phyloP scores from a whole-genome alignment of 2,797 vertebrate species.

The Myotis daubentonii region DNA sequence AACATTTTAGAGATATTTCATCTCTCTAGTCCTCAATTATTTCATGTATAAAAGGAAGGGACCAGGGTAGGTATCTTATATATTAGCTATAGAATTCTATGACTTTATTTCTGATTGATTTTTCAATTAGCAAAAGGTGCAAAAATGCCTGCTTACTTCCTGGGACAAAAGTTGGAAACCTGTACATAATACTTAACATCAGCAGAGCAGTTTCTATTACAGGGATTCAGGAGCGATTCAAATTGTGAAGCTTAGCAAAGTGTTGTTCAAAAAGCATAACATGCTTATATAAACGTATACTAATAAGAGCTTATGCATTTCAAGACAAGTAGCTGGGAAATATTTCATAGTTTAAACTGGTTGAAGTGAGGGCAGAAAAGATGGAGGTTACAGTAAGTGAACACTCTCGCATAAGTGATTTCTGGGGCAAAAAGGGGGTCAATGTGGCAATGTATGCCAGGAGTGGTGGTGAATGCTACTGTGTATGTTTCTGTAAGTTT shows the following conservation, averaged over 20 bases:
- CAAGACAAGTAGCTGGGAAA: not conserved
- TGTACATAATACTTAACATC: not conserved
- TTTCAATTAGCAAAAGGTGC: not conserved
- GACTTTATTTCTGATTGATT: slow-evolving; percentile 17
- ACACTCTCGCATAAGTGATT: not conserved
- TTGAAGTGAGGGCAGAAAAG: not conserved
- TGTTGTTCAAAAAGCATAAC: not conserved
- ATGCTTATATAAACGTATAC: not conserved
- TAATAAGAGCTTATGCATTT: not conserved
- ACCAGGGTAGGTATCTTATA: not conserved
- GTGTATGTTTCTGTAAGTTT: not conserved
- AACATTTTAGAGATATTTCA: slow-evolving; percentile 31
- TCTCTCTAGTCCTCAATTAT: not conserved
- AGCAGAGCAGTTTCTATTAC: not conserved
- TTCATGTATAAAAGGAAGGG: slow-evolving; percentile 20
- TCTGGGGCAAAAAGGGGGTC: not conserved
- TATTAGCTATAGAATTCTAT: not conserved
- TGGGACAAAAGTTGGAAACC: slow-evolving; percentile 1
- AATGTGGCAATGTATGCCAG: not conserved
- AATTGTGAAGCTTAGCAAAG: not conserved
- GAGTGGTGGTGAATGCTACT: not conserved
- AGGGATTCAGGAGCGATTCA: not conserved
- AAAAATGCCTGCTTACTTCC: slow-evolving; percentile 4
- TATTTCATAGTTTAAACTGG: not conserved
- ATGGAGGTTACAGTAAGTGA: not conserved